These are phyloP conservation scores for Spodoptera littoralis DNA, from an alignment of 2,888 invertebrate genomes.

Conservation along the genomic window DNA sequence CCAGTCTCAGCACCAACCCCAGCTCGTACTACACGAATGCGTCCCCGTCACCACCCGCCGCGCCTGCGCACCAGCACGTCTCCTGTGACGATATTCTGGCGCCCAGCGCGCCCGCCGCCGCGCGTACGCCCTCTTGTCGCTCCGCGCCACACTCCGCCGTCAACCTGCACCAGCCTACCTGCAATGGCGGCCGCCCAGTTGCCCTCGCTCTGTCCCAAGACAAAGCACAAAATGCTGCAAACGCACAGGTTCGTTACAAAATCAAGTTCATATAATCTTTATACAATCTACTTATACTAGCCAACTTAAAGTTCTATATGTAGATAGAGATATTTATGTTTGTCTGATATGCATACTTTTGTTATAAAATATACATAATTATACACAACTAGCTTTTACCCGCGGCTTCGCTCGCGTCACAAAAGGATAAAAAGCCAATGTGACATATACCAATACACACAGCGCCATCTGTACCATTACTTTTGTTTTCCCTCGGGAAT, in stretches of 20 bases:
- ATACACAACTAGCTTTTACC: no score
- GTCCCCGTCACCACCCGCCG: conserved; percentile 88
- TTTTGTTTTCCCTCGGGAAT: no score
- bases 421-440: no score
- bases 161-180: conserved; percentile 79
- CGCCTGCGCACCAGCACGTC: conserved; percentile 78
- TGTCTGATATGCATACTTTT: no score
- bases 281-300: no score
- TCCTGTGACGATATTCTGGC: conserved; percentile 86
- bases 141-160: conserved; percentile 86
- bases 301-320: no score
- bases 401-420: no score
- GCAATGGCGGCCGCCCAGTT: conserved; percentile 75
- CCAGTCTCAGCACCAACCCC: conserved; percentile 85
- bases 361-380: no score
- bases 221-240: conserved; percentile 70
- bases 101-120: conserved; percentile 71
- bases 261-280: neutral
- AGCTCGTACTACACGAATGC: conserved; percentile 90
- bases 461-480: no score
- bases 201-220: conserved; percentile 76
- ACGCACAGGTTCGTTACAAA: conserved; percentile 64
- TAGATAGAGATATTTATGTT: no score
- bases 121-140: conserved; percentile 80
- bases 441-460: no score